Conservation (phyloP, 2,888 invertebrate species). For the Pristionchus mayeri region DNA sequence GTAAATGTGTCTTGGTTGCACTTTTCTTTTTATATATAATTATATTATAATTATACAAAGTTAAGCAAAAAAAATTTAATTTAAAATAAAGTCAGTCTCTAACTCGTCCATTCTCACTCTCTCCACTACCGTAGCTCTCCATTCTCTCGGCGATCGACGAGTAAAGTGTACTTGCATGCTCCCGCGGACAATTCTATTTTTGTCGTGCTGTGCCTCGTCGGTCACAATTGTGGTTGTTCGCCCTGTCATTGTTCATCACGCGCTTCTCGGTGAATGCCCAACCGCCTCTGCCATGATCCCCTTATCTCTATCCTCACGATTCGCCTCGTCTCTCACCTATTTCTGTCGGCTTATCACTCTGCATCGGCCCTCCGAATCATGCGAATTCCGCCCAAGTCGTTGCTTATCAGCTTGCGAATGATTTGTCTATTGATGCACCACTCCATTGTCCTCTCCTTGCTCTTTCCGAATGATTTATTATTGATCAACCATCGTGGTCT, state of each 20-base stretch:
- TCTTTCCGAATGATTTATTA: slow-evolving; percentile 21
- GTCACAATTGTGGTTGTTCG: neutral
- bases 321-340: neutral
- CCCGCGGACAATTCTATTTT: neutral
- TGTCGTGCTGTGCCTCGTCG: slow-evolving; percentile 26
- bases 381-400: neutral
- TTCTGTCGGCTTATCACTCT: neutral
- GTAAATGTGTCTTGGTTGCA: too few species aligned
- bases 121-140: neutral
- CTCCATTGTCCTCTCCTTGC: neutral
- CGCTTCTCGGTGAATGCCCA: neutral
- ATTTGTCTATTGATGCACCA: slow-evolving; percentile 11
- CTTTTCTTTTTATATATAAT: too few species aligned
- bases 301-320: neutral
- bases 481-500: neutral
- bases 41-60: too few species aligned
- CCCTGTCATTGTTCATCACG: slow-evolving; percentile 16
- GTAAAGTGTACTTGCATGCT: neutral
- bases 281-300: neutral
- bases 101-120: too few species aligned
- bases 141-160: too few species aligned
- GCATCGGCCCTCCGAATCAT: slow-evolving; percentile 13
- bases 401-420: neutral
- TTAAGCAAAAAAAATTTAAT: neutral
- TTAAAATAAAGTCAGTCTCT: slow-evolving; percentile 3